A percentile compares a stretch with the other conserved stretches of the same genome.
These are phyloP conservation scores for Meganola albula DNA, from an alignment of 2,888 invertebrate species.

Conservation along the genomic window DNA sequence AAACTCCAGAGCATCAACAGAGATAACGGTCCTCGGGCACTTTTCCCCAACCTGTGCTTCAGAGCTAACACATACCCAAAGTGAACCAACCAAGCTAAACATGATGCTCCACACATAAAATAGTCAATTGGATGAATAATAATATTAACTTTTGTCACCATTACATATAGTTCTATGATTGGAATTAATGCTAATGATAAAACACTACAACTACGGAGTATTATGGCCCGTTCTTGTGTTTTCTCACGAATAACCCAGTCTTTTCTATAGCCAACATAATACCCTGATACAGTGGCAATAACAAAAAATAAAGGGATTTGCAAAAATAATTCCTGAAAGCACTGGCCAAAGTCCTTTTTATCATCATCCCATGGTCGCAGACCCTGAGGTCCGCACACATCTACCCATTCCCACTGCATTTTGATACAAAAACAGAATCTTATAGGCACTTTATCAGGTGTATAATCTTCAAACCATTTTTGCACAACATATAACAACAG, in stretches of 20 bases:
- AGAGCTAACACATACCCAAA: constrained; percentile 84
- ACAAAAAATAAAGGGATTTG: constrained; percentile 85
- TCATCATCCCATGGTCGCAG: constrained; percentile 82
- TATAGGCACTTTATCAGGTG: too few species aligned
- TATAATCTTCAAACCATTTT: too few species aligned
- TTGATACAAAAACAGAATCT: too few species aligned
- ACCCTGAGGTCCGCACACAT: constrained; percentile 85
- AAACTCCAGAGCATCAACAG: constrained; percentile 84
- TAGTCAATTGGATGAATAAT: constrained; percentile 82
- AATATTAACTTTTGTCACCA: constrained; percentile 68
- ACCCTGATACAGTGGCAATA: constrained; percentile 87
- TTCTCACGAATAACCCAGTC: constrained; percentile 80
- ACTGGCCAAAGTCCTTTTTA: constrained; percentile 86
- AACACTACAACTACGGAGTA: constrained; percentile 80
- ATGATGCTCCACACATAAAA: constrained; percentile 82
- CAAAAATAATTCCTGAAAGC: constrained; percentile 90
- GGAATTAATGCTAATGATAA: constrained; percentile 82
- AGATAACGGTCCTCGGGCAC: constrained; percentile 85
- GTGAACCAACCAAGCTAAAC: constrained; percentile 89
- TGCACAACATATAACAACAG: too few species aligned
- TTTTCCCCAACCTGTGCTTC: constrained; percentile 79
- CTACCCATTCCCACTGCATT: constrained; percentile 83
- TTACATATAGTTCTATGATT: constrained; percentile 81
- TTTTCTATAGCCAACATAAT: constrained; percentile 84
- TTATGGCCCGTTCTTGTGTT: constrained; percentile 80